These are phyloP conservation scores for Drosophila maculinotata DNA, from an alignment of 2,888 invertebrate genomes.

Conservation along the genomic window DNA sequence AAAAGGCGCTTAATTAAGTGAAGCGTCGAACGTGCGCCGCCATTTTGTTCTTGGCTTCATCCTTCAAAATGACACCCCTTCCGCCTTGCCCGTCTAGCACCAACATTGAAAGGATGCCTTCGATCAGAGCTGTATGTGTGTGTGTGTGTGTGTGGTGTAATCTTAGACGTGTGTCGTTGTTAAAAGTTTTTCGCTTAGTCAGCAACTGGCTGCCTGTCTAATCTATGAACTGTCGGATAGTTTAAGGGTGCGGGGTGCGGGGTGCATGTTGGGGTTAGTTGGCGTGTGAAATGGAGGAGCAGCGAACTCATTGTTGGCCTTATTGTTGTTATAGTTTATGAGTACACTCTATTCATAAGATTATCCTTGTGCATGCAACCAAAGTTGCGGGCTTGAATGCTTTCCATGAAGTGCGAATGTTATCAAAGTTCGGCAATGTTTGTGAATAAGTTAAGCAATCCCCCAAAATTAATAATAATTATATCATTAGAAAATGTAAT, in stretches of 20 bases:
- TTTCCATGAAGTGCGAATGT: conserved; percentile 31
- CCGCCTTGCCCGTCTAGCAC: no score
- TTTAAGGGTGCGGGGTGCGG: no score
- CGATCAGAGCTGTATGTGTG: conserved; percentile 10
- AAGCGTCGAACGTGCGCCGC: conserved; percentile 69
- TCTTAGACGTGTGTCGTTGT: conserved; percentile 51
- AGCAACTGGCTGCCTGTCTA: conserved; percentile 35
- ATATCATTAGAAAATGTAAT: no score
- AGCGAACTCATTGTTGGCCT: conserved; percentile 29
- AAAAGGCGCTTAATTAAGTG: conserved; percentile 78
- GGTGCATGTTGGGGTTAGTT: not conserved
- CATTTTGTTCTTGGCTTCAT: conserved; percentile 47
- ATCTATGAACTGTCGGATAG: conserved; percentile 32
- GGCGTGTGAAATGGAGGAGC: not conserved
- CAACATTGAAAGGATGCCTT: conserved; percentile 17
- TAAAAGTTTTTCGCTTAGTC: conserved; percentile 53
- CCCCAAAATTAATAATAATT: no score
- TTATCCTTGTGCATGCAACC: conserved; percentile 4
- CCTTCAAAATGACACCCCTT: no score
- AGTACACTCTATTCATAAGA: conserved; percentile 13
- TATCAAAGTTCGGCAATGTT: conserved; percentile 17
- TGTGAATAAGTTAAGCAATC: not conserved
- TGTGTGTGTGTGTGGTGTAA: conserved; percentile 27
- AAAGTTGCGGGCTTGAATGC: conserved; percentile 17
- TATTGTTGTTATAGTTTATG: conserved; percentile 27